Evolutionary conservation across 2,888 invertebrate species (phyloP).

Genomic region (Yponomeuta sedellus): DNA sequence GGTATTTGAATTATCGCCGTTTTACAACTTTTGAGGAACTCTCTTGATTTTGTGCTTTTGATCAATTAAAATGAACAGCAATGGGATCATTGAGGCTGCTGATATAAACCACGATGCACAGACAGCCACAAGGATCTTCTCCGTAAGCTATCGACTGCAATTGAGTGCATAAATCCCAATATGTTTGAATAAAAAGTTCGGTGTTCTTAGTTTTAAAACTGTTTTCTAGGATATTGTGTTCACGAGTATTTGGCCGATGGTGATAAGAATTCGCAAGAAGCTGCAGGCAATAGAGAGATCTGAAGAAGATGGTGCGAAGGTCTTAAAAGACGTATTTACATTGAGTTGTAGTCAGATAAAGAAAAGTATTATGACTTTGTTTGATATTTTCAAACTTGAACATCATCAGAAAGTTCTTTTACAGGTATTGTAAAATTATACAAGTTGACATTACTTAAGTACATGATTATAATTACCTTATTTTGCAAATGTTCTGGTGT

Average conservation of each 20-base stretch:
- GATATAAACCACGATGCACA: constrained; percentile 34
- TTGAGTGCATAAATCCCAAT: no score
- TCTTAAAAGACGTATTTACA: constrained; percentile 46
- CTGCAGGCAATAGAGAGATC: constrained; percentile 29
- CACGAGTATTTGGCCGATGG: constrained; percentile 42
- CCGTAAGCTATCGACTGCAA: constrained; percentile 33
- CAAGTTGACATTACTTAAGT: background rate
- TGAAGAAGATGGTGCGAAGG: constrained; percentile 29
- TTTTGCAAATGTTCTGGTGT: no score
- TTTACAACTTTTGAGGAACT: background rate
- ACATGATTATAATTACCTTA: no score
- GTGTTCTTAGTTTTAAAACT: background rate
- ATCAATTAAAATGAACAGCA: background rate
- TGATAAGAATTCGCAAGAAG: constrained; percentile 39
- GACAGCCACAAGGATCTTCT: constrained; percentile 41
- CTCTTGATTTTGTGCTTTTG: background rate
- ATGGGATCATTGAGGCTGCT: constrained; percentile 2
- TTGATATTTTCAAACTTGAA: constrained; percentile 60
- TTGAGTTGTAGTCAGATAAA: constrained; percentile 61
- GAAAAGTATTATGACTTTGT: constrained; percentile 51
- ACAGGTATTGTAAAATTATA: constrained; percentile 34
- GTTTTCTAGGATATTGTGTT: constrained; percentile 42
- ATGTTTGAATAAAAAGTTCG: no score
- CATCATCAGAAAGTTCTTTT: constrained; percentile 33
- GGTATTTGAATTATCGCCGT: background rate